Evolutionary conservation across 2,113 vertebrate genomes (phyloP), one percentile per base, ranked within the genome.

Genomic region (Ciconia boyciana): DNA sequence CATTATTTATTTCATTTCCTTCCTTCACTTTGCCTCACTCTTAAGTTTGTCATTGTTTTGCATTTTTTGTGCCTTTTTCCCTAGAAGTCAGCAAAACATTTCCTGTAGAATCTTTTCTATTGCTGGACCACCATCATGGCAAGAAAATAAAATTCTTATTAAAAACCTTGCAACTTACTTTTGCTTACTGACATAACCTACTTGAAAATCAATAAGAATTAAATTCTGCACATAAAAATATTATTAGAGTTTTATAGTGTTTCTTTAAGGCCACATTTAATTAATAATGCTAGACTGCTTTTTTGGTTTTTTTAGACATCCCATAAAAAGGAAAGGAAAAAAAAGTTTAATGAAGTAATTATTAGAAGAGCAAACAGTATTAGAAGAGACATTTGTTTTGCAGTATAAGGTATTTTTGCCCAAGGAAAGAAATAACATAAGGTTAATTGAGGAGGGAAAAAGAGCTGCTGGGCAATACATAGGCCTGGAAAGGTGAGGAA

Each of bases 141-240:
- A 66, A 48, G 54, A 61, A 86, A 91, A 83, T 44, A 49, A 78
- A 89, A 57, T 51, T 65, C 85, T 48, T 72, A 92, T 89, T 93
- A 91, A 94, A 95, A 94, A 13, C 13, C 26, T 39, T 14, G 41
- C 70, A 83, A 85, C 29, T 83, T 54, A 55, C 39, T 90, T 89
- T 88, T 89, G 78, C 79, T 96, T 90, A 51, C 87, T 71, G 72
- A 66, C 70, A 75, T 43, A 75, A n/a, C n/a, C 82, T 48, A n/a
- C 57, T 62, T 48, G 75, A 94, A 96, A 97, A 97, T 97, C 96
- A 74, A 96, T 95, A 75, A 86, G 80, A 91, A 95, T 94, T 94
- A 95, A 97, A 81, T 55, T 78, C 12, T 6, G 51, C 32, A 16
- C 96, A 87, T 96, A 97, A 97, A 97, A 97, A 89, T 91, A 95